Conservation (phyloP, 2,888 invertebrate species). For the Allophyes oxyacanthae region DNA sequence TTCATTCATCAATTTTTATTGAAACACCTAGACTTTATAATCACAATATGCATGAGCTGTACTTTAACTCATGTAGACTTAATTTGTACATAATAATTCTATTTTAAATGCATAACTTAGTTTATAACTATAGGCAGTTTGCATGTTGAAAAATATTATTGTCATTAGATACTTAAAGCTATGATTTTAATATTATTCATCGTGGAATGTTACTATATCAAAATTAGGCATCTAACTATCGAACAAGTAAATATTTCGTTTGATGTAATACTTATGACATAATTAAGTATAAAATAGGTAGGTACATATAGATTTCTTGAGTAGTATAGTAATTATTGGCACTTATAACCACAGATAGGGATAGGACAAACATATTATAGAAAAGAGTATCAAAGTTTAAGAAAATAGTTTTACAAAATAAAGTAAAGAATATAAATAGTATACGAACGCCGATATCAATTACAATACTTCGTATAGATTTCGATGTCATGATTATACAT, state of each 20-base stretch:
- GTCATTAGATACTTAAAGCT: constrained; percentile 68
- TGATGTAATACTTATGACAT: constrained; percentile 42
- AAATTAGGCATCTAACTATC: constrained; percentile 52
- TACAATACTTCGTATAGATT: constrained; percentile 46
- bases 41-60: constrained; percentile 82
- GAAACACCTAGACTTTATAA: constrained; percentile 63
- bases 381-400: constrained; percentile 44
- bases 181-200: constrained; percentile 53
- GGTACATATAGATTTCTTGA: constrained; percentile 39
- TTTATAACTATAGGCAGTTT: constrained; percentile 66
- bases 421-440: constrained; percentile 34
- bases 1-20: constrained; percentile 55
- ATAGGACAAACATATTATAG: constrained; percentile 32
- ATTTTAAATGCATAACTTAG: constrained; percentile 84
- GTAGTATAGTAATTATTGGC: constrained; percentile 55
- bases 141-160: constrained; percentile 63
- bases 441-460: constrained; percentile 45
- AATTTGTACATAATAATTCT: constrained; percentile 84
- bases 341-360: constrained; percentile 54
- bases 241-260: constrained; percentile 46
- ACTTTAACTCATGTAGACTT: constrained; percentile 77
- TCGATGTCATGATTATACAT: constrained; percentile 51
- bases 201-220: constrained; percentile 63
- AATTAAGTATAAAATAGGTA: constrained; percentile 44
- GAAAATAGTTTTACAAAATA: constrained; percentile 38